Base-by-base conservation (phyloP, 1,140 invertebrate species). In the honey bee (Apis mellifera) region DNA sequence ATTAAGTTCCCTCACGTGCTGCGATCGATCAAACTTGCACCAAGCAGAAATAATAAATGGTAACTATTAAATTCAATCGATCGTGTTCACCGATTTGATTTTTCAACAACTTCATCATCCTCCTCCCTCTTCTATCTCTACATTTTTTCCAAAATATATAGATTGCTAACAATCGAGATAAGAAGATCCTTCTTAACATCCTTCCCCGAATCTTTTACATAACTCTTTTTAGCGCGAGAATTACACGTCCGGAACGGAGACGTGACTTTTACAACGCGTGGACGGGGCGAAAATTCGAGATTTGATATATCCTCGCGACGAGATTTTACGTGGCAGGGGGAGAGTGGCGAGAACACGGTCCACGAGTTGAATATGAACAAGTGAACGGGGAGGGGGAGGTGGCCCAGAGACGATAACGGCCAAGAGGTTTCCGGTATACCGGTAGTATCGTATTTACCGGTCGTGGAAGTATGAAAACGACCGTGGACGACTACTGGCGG, bases 291-390 rank as follows among this genome's bases (percentile, higher is more conserved):
- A 71, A 66, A 86, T 73, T 86, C 73, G 81, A 84, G 85, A 85
- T 86, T 85, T 85, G 79, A 85, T 86, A 82, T 86, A 85, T 69
- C 78, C 60, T 13, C 57, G 26, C 60, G 23, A 1, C 3, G 17
- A 55, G 69, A 69, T 82, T 82, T 74, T 82, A 65, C 69, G 82
- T 57, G 59, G 55, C 26, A 66, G 78, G 59, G 55, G 69, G n/a
- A 5, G 7, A 2, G 32, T 4, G 32, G 32, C 76, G 50, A 60
- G 73, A 59, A 71, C 55, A 42, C 81, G 76, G 83, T 48, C 19
- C 71, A 71, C 60, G 48, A 52, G 32, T 42, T n/a, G 76, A 77
- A 84, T 84, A 81, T 59, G 83, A 82, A 85, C 68, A 73, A 84
- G 85, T n/a, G 82, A 26, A 69, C 76, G 15, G 26, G 2, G 32